Percentiles rank a stretch among this genome's conserved stretches.
These are phyloP conservation scores for Cephus runcator DNA, from an alignment of 2,888 invertebrate species.

Conservation along the genomic window DNA sequence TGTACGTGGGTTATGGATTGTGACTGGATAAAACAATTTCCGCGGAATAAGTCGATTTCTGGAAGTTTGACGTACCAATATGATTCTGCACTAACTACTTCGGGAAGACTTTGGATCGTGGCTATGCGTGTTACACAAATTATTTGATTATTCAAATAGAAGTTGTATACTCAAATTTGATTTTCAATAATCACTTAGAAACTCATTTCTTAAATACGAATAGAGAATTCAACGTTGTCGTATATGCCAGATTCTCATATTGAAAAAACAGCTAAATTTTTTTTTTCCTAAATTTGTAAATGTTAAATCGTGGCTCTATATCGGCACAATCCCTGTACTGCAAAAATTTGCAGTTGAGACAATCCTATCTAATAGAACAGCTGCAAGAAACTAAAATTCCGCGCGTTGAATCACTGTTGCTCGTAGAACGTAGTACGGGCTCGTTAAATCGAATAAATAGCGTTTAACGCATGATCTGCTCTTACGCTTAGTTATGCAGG, in stretches of 20 bases:
- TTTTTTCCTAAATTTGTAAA: no score
- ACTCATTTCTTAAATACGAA: no score
- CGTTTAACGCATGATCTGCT: neutral
- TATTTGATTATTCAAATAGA: neutral
- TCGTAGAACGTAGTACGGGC: neutral
- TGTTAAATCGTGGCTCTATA: no score
- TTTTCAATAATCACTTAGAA: neutral
- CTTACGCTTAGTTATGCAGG: neutral
- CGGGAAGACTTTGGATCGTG: neutral
- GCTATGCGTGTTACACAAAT: neutral
- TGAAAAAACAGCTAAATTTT: neutral
- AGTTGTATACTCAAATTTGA: neutral
- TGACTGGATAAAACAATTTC: neutral
- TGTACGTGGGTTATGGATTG: constrained; percentile 10
- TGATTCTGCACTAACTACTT: neutral
- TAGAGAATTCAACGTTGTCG: neutral
- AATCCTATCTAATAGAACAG: neutral
- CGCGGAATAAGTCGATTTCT: neutral
- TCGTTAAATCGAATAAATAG: neutral
- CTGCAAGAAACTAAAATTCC: neutral
- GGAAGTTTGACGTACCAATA: neutral
- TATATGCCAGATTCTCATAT: neutral
- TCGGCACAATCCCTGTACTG: neutral
- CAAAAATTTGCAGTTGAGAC: neutral
- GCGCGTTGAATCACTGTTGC: neutral